These are phyloP conservation scores for Oreortyx pictus DNA, from an alignment of 2,797 vertebrate species.

Conservation along the genomic window DNA sequence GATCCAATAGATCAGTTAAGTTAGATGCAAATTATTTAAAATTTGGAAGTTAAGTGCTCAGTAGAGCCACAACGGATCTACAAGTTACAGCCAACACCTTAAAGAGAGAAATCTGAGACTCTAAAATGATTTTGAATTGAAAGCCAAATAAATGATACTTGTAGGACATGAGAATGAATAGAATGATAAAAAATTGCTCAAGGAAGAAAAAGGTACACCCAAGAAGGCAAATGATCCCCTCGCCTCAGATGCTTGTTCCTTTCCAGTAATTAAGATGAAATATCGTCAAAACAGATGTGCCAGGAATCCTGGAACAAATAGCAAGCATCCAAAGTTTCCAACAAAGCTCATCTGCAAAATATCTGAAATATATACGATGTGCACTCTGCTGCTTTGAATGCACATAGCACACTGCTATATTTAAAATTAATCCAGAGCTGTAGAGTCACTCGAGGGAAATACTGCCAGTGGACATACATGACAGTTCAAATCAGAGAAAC, in stretches of 20 bases:
- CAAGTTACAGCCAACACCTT: not conserved
- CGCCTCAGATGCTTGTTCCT: not conserved
- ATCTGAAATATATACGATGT: not conserved
- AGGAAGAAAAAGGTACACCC: slow-evolving; percentile 3
- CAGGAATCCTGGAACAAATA: not conserved
- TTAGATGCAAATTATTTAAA: not conserved
- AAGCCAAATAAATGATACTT: not conserved
- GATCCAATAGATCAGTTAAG: not conserved
- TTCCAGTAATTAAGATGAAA: not conserved
- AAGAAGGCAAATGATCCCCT: not conserved
- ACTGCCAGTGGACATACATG: slow-evolving; percentile 23
- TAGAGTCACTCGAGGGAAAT: not conserved
- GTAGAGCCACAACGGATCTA: not conserved
- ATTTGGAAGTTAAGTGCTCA: not conserved
- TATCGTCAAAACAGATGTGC: not conserved
- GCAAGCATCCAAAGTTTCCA: not conserved
- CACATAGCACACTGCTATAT: not conserved
- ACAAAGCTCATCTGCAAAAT: not conserved
- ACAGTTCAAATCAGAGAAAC: slow-evolving; percentile 13
- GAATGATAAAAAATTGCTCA: slow-evolving; percentile 9
- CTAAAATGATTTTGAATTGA: not conserved
- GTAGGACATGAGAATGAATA: not conserved
- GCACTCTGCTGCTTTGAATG: not conserved
- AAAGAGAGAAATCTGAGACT: not conserved
- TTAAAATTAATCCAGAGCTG: not conserved